Evolutionary conservation across 1,140 invertebrate genomes (phyloP), one percentile per base, ranked within the genome.

Genomic region (Caenorhabditis remanei): DNA sequence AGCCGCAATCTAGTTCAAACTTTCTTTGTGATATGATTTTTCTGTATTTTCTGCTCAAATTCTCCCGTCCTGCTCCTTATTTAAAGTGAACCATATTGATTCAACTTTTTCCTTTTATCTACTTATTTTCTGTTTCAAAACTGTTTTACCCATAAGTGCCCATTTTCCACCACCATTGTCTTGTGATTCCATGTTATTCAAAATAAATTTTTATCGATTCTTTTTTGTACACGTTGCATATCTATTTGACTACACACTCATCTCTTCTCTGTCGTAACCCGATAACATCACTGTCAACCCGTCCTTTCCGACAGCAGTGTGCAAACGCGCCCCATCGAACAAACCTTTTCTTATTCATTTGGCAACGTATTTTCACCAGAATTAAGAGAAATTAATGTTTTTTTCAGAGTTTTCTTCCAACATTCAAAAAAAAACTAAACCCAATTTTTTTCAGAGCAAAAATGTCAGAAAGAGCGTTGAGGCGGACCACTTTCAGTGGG

Each of bases 401-500:
- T 50, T 85, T 19, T 85, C 2, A 16, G 4, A 2, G 19, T 32
- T 85, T 67, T 19, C 1, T 46, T 14, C 7, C 8, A 46, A 65
- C 21, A 21, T 85, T 19, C 5, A 32, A 21, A 19, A 48, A 67
- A 40, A 8, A 40, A 56, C 1, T 32, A 1, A 32, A 32, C 32
- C 32, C 32, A 2, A 32, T 2, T 83, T 87, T 63, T 71, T 53
- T 53, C 50, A 53, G 50, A 87, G 75, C 14, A 6, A 11, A 79
- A 53, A 87, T 87, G 86, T 63, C 82, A 41, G 43, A 87, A 24
- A 48, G 89, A 56, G 48, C 58, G 21, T 56, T 87, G 2, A 43
- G 75, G 21, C n/a, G 87, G 41, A 75, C 83, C 4, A 88, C 87
- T 3, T 88, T 88, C 46, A 88, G 87, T 71, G 87, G 87, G 50